Conservation (phyloP, 2,888 invertebrate genomes). For the Branchinecta sandiegonensis region DNA sequence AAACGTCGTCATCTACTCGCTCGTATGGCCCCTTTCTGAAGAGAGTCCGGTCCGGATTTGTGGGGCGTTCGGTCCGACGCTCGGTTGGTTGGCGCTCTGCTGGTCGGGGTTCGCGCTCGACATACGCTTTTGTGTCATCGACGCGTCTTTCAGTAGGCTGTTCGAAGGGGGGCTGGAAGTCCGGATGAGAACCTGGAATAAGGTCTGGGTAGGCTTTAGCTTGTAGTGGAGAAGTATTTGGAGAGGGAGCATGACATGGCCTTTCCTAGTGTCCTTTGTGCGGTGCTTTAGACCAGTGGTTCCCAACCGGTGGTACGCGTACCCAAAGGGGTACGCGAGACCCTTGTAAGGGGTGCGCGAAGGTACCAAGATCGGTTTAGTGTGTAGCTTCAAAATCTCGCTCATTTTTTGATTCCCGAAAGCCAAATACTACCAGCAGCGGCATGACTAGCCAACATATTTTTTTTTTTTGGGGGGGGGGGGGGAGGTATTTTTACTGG, state of each 20-base stretch:
- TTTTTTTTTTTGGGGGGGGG: too few relatives aligned
- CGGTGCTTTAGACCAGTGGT: too few relatives aligned
- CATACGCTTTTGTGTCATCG: slow-evolving; percentile 25
- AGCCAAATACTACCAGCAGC: too few relatives aligned
- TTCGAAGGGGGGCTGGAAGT: slow-evolving; percentile 33
- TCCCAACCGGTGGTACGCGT: too few relatives aligned
- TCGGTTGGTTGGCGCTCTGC: slow-evolving; percentile 40
- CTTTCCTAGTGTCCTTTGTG: neutral
- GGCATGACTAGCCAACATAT: too few relatives aligned
- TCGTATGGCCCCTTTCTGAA: slow-evolving; percentile 15
- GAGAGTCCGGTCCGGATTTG: slow-evolving; percentile 21
- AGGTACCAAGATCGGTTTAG: too few relatives aligned
- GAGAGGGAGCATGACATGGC: neutral
- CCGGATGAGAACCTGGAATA: slow-evolving; percentile 32
- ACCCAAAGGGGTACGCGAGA: too few relatives aligned
- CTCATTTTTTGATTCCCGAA: too few relatives aligned
- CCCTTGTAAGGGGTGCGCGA: too few relatives aligned
- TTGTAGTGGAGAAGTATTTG: slow-evolving; percentile 15
- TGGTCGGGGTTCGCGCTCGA: slow-evolving; percentile 37
- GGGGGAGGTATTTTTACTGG: too few relatives aligned
- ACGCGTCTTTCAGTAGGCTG: slow-evolving; percentile 20
- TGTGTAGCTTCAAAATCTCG: too few relatives aligned
- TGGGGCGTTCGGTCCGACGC: neutral
- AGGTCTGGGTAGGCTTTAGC: slow-evolving; percentile 26
- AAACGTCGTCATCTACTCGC: neutral